A percentile compares a stretch with the other conserved stretches of the same genome.
Evolutionary conservation across 1,140 invertebrate genomes (phyloP).

Genomic region (Drosophila equinoxialis): DNA sequence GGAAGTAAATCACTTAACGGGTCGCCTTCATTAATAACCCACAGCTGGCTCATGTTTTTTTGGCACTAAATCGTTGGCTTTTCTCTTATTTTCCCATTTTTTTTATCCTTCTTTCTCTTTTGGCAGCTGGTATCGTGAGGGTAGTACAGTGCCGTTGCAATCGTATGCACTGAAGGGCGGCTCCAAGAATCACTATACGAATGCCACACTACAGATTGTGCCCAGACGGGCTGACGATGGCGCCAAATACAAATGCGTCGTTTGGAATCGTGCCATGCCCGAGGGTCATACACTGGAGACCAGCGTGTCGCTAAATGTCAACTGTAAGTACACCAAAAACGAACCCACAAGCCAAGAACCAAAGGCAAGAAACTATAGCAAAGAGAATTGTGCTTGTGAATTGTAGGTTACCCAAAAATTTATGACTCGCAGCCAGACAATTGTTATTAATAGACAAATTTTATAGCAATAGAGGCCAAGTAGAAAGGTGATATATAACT

Average conservation of each 20-base stretch:
- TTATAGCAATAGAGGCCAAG: neutral
- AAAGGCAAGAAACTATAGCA: neutral
- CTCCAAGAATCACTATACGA: slow-evolving; percentile 88
- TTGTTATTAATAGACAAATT: slow-evolving; percentile 31
- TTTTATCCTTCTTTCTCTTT: slow-evolving; percentile 17
- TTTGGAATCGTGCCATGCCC: slow-evolving; percentile 93
- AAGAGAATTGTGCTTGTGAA: neutral
- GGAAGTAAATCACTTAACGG: slow-evolving; percentile 78
- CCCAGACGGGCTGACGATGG: slow-evolving; percentile 93
- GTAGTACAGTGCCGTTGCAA: slow-evolving; percentile 87
- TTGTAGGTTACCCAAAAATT: slow-evolving; percentile 15
- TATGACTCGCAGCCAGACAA: slow-evolving; percentile 30
- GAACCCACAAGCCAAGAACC: neutral
- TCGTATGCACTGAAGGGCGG: slow-evolving; percentile 87
- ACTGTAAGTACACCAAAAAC: slow-evolving; percentile 88
- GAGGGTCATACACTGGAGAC: slow-evolving; percentile 91
- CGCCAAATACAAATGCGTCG: slow-evolving; percentile 91
- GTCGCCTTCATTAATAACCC: slow-evolving; percentile 77
- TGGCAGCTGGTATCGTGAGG: slow-evolving; percentile 88
- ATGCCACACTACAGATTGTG: slow-evolving; percentile 89
- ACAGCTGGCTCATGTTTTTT: slow-evolving; percentile 57
- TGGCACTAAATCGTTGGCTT: slow-evolving; percentile 67
- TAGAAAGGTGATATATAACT: neutral
- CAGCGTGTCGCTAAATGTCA: slow-evolving; percentile 91
- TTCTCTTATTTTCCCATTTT: slow-evolving; percentile 6